phyloP scores from a whole-genome alignment of 2,797 vertebrate genomes.

The Leptatherina wallacei region DNA sequence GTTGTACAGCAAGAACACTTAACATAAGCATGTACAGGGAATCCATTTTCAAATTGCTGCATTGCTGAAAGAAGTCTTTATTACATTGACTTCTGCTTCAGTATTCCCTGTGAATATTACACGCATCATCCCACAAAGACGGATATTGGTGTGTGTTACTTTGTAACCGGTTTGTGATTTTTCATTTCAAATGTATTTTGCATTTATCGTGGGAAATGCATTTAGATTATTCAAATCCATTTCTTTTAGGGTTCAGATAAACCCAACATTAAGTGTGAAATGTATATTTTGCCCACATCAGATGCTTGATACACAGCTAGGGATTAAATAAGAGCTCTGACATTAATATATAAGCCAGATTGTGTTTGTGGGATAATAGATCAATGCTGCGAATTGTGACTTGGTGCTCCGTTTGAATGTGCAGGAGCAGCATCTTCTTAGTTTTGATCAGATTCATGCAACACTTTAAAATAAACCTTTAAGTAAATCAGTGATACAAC shows the following conservation, averaged over 20 bases:
- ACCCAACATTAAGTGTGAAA: constrained; percentile 15
- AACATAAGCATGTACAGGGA: constrained; percentile 42
- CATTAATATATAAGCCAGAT: not conserved
- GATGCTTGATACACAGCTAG: constrained; percentile 23
- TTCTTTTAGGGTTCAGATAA: constrained; percentile 28
- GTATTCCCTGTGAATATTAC: not conserved
- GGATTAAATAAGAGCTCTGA: constrained; percentile 45
- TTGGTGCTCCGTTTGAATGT: constrained; percentile 35
- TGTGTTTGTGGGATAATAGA: constrained; percentile 34
- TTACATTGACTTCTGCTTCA: not conserved
- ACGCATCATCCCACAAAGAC: not conserved
- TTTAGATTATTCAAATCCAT: constrained; percentile 21
- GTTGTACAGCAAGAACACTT: constrained; percentile 46
- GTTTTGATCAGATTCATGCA: constrained; percentile 43
- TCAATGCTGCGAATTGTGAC: constrained; percentile 35
- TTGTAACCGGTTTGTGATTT: constrained; percentile 33
- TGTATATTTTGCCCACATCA: constrained; percentile 41
- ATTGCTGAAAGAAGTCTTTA: constrained; percentile 26
- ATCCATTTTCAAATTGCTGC: constrained; percentile 31
- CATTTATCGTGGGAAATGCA: constrained; percentile 10
- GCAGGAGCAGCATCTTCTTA: constrained; percentile 44
- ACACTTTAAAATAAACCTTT: constrained; percentile 12
- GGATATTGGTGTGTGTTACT: not conserved
- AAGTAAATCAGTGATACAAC: constrained; percentile 24
- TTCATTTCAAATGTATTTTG: constrained; percentile 29